Conservation (phyloP, 2,113 vertebrate species). For the Hucho hucho region DNA sequence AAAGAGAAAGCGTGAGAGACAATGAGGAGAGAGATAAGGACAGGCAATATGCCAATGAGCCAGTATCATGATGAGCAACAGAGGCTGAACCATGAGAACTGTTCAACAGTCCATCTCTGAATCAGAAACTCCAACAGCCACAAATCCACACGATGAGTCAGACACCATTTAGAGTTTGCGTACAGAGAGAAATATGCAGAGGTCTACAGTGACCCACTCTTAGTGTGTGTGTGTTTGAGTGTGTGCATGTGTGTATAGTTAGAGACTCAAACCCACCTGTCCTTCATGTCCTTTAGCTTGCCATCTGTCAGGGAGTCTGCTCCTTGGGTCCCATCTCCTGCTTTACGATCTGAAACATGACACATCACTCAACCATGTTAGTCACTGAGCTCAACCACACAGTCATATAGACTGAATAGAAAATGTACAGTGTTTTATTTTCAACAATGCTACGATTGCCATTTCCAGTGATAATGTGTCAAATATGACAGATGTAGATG, state of each 20-base stretch:
- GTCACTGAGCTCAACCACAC: not conserved
- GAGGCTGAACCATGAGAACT: not conserved
- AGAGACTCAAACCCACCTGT: slow-evolving; percentile 64
- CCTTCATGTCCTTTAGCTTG: slow-evolving; percentile 65
- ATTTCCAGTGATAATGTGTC: no score
- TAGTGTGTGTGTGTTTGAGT: not conserved
- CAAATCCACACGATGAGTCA: not conserved
- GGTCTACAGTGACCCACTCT: slow-evolving; percentile 37
- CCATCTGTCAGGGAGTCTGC: slow-evolving; percentile 63
- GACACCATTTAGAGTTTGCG: slow-evolving; percentile 16
- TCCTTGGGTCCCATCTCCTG: slow-evolving; percentile 62
- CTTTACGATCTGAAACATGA: slow-evolving; percentile 66
- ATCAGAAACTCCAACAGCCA: not conserved
- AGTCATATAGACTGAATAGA: not conserved
- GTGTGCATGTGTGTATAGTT: not conserved
- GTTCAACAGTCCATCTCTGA: not conserved
- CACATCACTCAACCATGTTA: not conserved
- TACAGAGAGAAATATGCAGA: not conserved
- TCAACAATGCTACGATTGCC: not conserved
- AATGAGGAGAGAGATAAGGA: not conserved
- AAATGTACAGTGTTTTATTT: not conserved
- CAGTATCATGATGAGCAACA: not conserved
- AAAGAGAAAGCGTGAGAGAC: not conserved
- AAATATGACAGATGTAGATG: no score
- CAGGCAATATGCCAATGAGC: not conserved